A percentile compares a stretch with the other conserved stretches of the same genome.
Evolutionary conservation across 2,888 invertebrate genomes (phyloP).

Genomic region (Ochropleura plecta): DNA sequence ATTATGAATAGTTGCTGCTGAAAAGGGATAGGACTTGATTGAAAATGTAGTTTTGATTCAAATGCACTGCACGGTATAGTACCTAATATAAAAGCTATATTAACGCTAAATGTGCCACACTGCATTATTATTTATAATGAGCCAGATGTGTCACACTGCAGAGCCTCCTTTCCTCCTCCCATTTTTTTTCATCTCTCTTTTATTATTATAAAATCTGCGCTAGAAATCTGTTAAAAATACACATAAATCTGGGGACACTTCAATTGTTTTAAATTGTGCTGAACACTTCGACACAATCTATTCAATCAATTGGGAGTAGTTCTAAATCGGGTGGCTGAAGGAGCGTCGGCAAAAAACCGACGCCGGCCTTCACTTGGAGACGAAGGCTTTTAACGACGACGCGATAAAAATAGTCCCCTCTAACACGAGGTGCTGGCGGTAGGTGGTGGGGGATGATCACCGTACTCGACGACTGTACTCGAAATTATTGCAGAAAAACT

Average conservation of each 20-base stretch:
- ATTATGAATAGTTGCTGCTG: neutral
- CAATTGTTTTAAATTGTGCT: slow-evolving; percentile 21
- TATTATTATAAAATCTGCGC: neutral
- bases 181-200: neutral
- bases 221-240: neutral
- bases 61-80: neutral
- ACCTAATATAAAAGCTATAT: too few relatives aligned
- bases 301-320: slow-evolving; percentile 53
- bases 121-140: neutral
- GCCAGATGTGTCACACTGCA: too few relatives aligned
- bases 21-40: neutral
- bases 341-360: slow-evolving; percentile 36
- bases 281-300: slow-evolving; percentile 44
- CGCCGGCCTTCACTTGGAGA: slow-evolving; percentile 48
- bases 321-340: slow-evolving; percentile 47
- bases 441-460: neutral
- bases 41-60: neutral
- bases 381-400: slow-evolving; percentile 61
- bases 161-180: too few relatives aligned
- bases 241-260: slow-evolving; percentile 17
- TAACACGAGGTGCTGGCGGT: neutral
- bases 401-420: slow-evolving; percentile 58
- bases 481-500: slow-evolving; percentile 6
- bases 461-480: slow-evolving; percentile 1
- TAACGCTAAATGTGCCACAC: neutral